Base-by-base conservation (phyloP, 2,888 invertebrate genomes). In the Morpho helenor region DNA sequence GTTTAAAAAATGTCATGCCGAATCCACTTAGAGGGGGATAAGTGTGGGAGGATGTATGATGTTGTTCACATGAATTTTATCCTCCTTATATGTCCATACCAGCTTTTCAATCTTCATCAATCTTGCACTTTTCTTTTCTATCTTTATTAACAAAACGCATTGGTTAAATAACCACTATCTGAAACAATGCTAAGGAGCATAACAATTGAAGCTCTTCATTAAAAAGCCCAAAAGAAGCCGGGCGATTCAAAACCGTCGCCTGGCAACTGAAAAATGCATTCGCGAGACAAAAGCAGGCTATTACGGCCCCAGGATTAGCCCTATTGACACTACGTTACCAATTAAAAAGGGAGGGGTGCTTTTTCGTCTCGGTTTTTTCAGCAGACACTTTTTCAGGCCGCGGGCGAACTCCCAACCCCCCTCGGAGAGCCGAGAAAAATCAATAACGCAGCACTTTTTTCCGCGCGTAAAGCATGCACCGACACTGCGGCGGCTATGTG, bases 371-470 rank as follows among this genome's bases (percentile, higher is more conserved):
- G 82, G 86, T 84, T 90, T 90, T 90, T 90, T 89, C 89, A 89
- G 83, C 88, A 88, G 89, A 87, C 89, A 85, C 82, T 86, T 89
- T 87, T 90, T 90, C 89, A 89, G 89, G 87, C 90, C 88, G 87
- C 88, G 84, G 84, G 87, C 82, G 86, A 61, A 70, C 73, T 68
- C 73, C 70, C 74, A 69, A 77, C 72, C 67, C 64, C 72, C 77
- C 78, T 79, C 82, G 73, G 80, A n/a, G n/a, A n/a, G n/a, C n/a
- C n/a, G 84, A 86, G 91, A 87, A 91, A 91, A 91, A 91, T 91
- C 91, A 91, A 91, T 91, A 91, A 88, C 91, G 91, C 91, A 91
- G 91, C 90, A 88, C 85, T 90, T 91, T 91, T 91, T 91, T 91
- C 89, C 87, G 84, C 88, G 89, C 91, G 90, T 91, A 91, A 91